Conservation (phyloP, 2,113 vertebrate genomes). For the Ctenomys sociabilis region DNA sequence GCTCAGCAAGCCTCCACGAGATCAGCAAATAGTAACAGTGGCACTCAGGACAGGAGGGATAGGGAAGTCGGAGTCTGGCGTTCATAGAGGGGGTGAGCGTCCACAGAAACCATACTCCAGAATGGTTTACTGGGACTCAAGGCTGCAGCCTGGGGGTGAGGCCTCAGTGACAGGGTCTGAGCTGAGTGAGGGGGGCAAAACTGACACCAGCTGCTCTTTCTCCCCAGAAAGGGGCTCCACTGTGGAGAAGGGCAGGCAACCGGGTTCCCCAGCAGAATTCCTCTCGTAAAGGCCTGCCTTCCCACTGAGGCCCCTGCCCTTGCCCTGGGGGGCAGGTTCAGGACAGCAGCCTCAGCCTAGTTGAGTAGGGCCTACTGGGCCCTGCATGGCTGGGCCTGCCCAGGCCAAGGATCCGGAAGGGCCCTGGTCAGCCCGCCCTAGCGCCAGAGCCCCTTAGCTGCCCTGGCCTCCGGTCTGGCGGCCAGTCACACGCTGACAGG, state of each 20-base stretch:
- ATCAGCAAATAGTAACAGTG: background rate
- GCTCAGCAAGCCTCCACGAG: background rate
- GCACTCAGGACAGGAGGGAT: rapidly evolving
- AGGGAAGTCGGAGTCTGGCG: rapidly evolving
- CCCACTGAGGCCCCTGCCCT: rapidly evolving
- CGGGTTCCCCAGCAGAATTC: rapidly evolving
- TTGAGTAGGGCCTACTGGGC: background rate
- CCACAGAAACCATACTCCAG: rapidly evolving
- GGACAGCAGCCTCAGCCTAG: background rate
- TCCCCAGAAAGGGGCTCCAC: rapidly evolving
- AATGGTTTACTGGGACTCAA: rapidly evolving
- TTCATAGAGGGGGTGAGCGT: rapidly evolving
- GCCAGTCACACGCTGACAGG: rapidly evolving
- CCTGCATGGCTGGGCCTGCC: background rate
- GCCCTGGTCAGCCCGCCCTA: constrained; percentile 60
- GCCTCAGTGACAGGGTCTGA: rapidly evolving
- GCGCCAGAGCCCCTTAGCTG: constrained; percentile 27
- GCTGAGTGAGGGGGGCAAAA: no score
- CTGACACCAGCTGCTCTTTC: background rate
- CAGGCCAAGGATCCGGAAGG: background rate
- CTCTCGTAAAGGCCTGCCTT: background rate
- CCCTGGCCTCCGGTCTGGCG: background rate
- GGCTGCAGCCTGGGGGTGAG: background rate
- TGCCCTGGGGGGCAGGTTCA: background rate
- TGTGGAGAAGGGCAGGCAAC: background rate